phyloP scores from a whole-genome alignment of 92 coral and sea anemone genomes.

The Heliopora coerulea region DNA sequence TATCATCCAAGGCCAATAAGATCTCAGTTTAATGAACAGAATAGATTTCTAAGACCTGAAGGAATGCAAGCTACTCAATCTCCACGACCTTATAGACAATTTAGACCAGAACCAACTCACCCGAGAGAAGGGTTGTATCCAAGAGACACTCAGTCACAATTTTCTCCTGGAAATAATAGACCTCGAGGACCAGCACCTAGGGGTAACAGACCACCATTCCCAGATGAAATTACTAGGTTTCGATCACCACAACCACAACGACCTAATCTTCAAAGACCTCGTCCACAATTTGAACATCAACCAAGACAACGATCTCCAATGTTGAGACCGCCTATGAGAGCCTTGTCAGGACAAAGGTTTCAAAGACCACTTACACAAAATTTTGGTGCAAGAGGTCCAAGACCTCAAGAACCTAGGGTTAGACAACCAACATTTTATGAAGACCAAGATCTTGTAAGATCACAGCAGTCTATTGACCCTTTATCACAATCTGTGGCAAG shows the following conservation, averaged over 20 bases:
- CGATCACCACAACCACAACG: constrained; percentile 5
- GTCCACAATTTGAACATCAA: constrained; percentile 9
- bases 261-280: background rate
- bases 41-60: constrained; percentile 8
- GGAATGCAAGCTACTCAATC: background rate
- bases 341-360: background rate
- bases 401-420: constrained; percentile 11
- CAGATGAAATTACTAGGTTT: constrained; percentile 9
- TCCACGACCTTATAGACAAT: background rate
- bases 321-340: background rate
- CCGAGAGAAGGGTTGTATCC: background rate
- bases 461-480: background rate
- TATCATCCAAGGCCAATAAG: background rate
- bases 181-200: background rate
- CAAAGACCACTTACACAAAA: background rate
- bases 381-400: background rate
- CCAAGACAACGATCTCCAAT: constrained; percentile 8
- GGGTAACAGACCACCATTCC: constrained; percentile 20
- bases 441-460: background rate
- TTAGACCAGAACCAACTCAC: background rate
- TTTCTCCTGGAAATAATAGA: constrained; percentile 7
- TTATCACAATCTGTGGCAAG: background rate
- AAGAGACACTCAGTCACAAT: constrained; percentile 5
- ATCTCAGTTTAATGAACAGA: background rate
- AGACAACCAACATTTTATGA: background rate